Conservation (phyloP, 2,113 vertebrate genomes). For the Limnothrissa miodon region DNA sequence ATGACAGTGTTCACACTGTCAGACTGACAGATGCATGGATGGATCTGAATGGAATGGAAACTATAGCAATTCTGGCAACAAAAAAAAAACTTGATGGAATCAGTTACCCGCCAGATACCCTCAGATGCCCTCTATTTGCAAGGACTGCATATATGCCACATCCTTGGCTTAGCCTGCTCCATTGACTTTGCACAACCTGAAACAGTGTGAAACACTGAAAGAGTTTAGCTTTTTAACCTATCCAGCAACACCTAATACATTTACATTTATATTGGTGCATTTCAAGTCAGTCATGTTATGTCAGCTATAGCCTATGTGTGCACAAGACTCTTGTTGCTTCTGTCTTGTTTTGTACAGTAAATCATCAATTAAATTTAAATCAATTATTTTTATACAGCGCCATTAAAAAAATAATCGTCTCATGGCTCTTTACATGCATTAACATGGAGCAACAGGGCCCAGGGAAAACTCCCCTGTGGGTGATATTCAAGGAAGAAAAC, state of each 20-base stretch:
- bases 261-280: too few relatives aligned
- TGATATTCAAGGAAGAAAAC: too few relatives aligned
- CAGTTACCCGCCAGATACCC: not conserved
- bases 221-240: not conserved
- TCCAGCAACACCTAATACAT: not conserved
- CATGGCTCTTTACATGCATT: too few relatives aligned
- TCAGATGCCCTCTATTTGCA: too few relatives aligned
- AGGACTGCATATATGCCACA: not conserved
- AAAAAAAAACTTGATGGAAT: not conserved
- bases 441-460: too few relatives aligned
- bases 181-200: not conserved
- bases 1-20: not conserved
- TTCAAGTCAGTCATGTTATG: too few relatives aligned
- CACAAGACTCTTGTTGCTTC: too few relatives aligned
- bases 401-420: too few relatives aligned
- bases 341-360: not conserved
- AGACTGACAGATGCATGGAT: not conserved
- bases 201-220: not conserved
- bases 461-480: too few relatives aligned
- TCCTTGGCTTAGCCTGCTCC: not conserved
- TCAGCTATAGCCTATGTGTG: too few relatives aligned
- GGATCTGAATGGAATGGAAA: not conserved
- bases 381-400: too few relatives aligned
- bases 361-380: not conserved
- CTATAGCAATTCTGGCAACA: not conserved